Evolutionary conservation across 2,888 invertebrate genomes (phyloP).

Genomic region (Villa cingulata): DNA sequence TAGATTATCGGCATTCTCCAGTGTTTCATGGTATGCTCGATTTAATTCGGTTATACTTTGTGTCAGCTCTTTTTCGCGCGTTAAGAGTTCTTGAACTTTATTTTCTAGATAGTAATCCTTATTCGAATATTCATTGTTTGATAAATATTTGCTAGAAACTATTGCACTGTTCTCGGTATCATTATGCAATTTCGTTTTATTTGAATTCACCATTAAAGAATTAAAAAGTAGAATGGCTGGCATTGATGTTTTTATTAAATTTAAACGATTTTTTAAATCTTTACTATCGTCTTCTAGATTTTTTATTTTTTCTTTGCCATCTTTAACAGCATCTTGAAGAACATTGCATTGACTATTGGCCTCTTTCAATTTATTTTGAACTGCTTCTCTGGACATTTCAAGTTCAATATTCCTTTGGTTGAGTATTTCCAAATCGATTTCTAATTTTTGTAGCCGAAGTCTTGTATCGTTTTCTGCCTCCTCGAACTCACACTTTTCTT

Average conservation of each 20-base stretch:
- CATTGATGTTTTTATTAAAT: slow-evolving; percentile 45
- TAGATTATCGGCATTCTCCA: slow-evolving; percentile 57
- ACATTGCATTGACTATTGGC: slow-evolving; percentile 36
- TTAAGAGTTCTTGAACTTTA: slow-evolving; percentile 12
- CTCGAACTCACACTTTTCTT: slow-evolving; percentile 59
- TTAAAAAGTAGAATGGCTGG: slow-evolving; percentile 51
- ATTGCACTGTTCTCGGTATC: background rate
- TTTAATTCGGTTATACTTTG: slow-evolving; percentile 43
- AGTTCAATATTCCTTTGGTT: slow-evolving; percentile 38
- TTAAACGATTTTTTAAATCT: slow-evolving; percentile 42
- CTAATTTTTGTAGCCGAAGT: slow-evolving; percentile 39
- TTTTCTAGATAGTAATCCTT: background rate
- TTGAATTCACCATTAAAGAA: slow-evolving; percentile 24
- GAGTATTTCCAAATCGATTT: slow-evolving; percentile 47
- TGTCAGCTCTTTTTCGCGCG: slow-evolving; percentile 21
- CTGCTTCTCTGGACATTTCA: slow-evolving; percentile 45
- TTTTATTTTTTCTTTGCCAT: slow-evolving; percentile 41
- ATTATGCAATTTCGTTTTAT: slow-evolving; percentile 16
- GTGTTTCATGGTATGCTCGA: slow-evolving; percentile 52
- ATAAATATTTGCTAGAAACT: background rate
- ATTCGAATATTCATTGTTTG: too few relatives aligned
- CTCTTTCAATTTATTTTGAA: slow-evolving; percentile 43
- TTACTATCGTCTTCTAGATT: slow-evolving; percentile 39
- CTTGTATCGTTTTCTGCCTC: slow-evolving; percentile 62
- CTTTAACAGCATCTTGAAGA: slow-evolving; percentile 40